Evolutionary conservation across 2,888 invertebrate species (phyloP), one percentile per base, ranked within the genome.

Genomic region (Hecatera dysodea): DNA sequence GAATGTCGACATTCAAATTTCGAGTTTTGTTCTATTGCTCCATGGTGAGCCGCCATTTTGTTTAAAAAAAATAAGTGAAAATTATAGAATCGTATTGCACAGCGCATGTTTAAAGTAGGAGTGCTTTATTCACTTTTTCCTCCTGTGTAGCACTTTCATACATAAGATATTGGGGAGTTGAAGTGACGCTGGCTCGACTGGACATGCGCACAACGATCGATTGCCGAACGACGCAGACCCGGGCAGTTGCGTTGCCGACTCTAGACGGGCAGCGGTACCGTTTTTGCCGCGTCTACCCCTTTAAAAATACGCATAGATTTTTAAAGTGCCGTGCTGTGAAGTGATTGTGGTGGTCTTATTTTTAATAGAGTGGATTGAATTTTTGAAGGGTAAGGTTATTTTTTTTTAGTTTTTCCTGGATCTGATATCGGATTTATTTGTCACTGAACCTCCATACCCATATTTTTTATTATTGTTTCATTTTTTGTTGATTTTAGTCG

Each of bases 191-290:
- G 89, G 81, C 84, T 82, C 89, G 69, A 91, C 67, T 84, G 89
- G 88, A 90, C 93, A 90, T 93, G 96, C 96, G 96, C 94, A 92
- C 83, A 87, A 48, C 92, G 88, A 95, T 95, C 95, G 95, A 96
- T 95, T 90, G 86, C 83, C 67, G 76, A 78, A 80, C 89, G 87
- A 89, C 92, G 90, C 90, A 88, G 84, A 85, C 93, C 94, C 84
- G 83, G 93, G 89, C 94, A 94, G 95, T 95, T 91, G 90, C 90
- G 91, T 86, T 87, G 85, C 86, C 85, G 85, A 85, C 88, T 84
- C 87, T 81, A 77, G 66, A 77, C 83, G 84, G 84, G 80, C 87
- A 83, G 86, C 85, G 86, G 83, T 66, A 77, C 86, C 83, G 86
- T 82, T 83, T 86, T 86, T 86, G 82, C 88, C 90, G 87, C 88